phyloP scores from a whole-genome alignment of 2,888 invertebrate genomes.

The Nebria brevicollis region DNA sequence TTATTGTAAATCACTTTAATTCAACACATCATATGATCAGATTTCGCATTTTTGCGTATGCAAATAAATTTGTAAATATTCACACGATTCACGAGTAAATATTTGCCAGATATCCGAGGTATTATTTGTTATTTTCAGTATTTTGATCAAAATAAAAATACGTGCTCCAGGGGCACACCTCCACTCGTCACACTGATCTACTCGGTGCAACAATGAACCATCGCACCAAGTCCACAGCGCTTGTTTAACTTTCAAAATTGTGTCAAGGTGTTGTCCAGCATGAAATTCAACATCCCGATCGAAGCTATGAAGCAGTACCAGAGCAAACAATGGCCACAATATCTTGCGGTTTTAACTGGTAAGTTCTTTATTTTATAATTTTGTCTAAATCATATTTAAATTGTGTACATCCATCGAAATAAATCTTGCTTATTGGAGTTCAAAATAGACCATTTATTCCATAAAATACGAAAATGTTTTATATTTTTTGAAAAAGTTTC shows the following conservation, averaged over 20 bases:
- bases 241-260: not conserved
- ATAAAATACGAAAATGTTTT: not conserved
- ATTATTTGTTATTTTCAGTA: not conserved
- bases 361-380: constrained; percentile 30
- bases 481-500: constrained; percentile 2
- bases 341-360: constrained; percentile 42
- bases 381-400: not conserved
- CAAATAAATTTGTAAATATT: not conserved
- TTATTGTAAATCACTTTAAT: not conserved
- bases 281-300: not conserved
- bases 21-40: not conserved
- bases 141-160: not conserved
- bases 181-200: not conserved
- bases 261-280: not conserved
- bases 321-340: constrained; percentile 48
- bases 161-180: not conserved
- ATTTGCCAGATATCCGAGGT: not conserved
- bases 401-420: not conserved
- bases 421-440: not conserved
- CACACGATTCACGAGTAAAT: not conserved
- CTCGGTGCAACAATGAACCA: no score
- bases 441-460: not conserved
- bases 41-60: not conserved
- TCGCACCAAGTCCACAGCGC: not conserved
- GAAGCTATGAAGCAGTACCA: constrained; percentile 21